Conservation (phyloP, 2,113 vertebrate species). For the Scatophagus argus region DNA sequence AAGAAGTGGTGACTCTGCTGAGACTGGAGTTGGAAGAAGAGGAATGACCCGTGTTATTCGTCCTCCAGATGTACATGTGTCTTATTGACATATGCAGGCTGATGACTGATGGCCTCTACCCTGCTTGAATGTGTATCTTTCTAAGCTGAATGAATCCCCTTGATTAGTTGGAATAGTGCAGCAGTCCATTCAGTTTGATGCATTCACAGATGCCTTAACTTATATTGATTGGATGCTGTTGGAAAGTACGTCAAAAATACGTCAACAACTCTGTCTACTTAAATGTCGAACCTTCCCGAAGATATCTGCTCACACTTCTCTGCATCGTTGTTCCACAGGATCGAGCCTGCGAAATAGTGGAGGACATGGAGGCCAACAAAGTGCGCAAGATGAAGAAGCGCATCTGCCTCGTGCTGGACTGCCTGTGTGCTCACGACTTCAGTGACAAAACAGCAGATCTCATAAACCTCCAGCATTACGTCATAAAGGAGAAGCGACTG, state of each 20-base stretch:
- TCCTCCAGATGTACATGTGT: constrained; percentile 5
- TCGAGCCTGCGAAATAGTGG: constrained; percentile 93
- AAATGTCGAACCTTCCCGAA: background rate
- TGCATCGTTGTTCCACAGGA: constrained; percentile 82
- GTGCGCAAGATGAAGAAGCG: constrained; percentile 95
- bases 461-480: constrained; percentile 99
- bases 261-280: background rate
- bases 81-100: constrained; percentile 41
- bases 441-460: constrained; percentile 97
- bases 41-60: constrained; percentile 46
- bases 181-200: constrained; percentile 36
- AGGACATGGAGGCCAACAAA: constrained; percentile 91
- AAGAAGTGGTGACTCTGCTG: constrained; percentile 34
- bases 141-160: constrained; percentile 22
- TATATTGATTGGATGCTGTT: constrained; percentile 15
- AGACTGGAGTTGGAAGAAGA: constrained; percentile 22
- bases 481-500: constrained; percentile 98
- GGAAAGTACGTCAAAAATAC: constrained; percentile 27
- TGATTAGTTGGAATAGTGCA: background rate
- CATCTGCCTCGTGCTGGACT: constrained; percentile 97
- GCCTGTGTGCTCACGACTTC: constrained; percentile 97
- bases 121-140: constrained; percentile 2
- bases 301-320: background rate
- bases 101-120: constrained; percentile 10
- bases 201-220: constrained; percentile 1